phyloP scores from a whole-genome alignment of 2,888 invertebrate genomes.

The Axea sp. region DNA sequence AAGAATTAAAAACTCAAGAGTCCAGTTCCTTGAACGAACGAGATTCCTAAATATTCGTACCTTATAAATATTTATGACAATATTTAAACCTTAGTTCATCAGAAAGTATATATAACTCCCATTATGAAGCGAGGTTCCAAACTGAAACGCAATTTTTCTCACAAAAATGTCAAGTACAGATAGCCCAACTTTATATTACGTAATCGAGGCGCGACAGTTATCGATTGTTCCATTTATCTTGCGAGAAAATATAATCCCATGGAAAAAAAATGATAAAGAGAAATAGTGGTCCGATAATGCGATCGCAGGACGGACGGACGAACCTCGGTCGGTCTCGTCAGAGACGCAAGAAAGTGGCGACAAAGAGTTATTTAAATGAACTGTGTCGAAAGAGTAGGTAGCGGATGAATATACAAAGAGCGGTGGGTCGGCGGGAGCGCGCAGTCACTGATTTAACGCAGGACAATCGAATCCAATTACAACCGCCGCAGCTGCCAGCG shows the following conservation, averaged over 20 bases:
- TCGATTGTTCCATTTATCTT: slow-evolving; percentile 57
- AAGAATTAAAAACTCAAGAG: too few relatives aligned
- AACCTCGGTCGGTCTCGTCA: slow-evolving; percentile 68
- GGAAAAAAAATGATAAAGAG: slow-evolving; percentile 23
- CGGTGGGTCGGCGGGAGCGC: slow-evolving; percentile 70
- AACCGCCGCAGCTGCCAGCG: slow-evolving; percentile 73
- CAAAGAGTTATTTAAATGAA: slow-evolving; percentile 72
- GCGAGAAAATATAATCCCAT: slow-evolving; percentile 36
- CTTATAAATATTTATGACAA: slow-evolving; percentile 18
- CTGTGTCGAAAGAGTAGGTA: slow-evolving; percentile 71
- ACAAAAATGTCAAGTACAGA: slow-evolving; percentile 55
- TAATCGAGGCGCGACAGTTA: slow-evolving; percentile 58
- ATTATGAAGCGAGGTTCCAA: slow-evolving; percentile 44
- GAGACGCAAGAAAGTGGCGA: slow-evolving; percentile 60
- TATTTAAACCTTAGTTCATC: neutral
- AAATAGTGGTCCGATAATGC: slow-evolving; percentile 43
- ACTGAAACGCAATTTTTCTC: slow-evolving; percentile 52
- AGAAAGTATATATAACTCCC: slow-evolving; percentile 36
- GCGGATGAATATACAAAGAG: slow-evolving; percentile 73
- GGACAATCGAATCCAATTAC: slow-evolving; percentile 79
- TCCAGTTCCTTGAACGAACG: too few relatives aligned
- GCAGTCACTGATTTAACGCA: slow-evolving; percentile 79
- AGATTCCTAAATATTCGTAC: too few relatives aligned
- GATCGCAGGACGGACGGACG: slow-evolving; percentile 59
- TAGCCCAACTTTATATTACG: slow-evolving; percentile 55